These are phyloP conservation scores for Strigamia crassipes DNA, from an alignment of 2,888 invertebrate species.

Conservation along the genomic window DNA sequence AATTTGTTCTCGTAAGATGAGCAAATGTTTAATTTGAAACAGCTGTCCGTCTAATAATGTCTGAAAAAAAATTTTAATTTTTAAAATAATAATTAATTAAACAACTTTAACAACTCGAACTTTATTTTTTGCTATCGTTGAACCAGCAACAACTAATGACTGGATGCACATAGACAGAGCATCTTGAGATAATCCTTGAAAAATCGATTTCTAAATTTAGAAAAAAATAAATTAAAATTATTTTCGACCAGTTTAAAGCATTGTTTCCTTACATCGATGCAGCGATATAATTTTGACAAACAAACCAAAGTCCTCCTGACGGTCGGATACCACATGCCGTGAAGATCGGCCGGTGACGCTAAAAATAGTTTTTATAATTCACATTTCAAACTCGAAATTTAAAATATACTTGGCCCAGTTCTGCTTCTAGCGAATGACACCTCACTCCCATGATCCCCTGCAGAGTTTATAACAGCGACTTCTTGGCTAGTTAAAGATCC, in stretches of 20 bases:
- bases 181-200: slow-evolving; percentile 96
- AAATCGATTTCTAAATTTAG: slow-evolving; percentile 75
- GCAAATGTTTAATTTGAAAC: slow-evolving; percentile 96
- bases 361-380: slow-evolving; percentile 51
- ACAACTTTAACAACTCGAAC: slow-evolving; percentile 56
- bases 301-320: slow-evolving; percentile 93
- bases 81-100: neutral
- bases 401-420: neutral
- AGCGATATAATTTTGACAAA: slow-evolving; percentile 87
- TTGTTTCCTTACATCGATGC: slow-evolving; percentile 69
- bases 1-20: slow-evolving; percentile 96
- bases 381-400: slow-evolving; percentile 29
- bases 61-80: slow-evolving; percentile 56
- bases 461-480: slow-evolving; percentile 67
- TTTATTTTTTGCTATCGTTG: slow-evolving; percentile 75
- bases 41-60: slow-evolving; percentile 88
- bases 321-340: slow-evolving; percentile 99
- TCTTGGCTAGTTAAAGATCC: slow-evolving; percentile 73
- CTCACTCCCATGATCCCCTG: slow-evolving; percentile 38
- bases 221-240: slow-evolving; percentile 22
- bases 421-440: slow-evolving; percentile 2
- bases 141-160: slow-evolving; percentile 81
- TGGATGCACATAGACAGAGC: slow-evolving; percentile 89
- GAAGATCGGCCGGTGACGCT: slow-evolving; percentile 90
- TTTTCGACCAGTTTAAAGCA: neutral